Evolutionary conservation across 2,888 invertebrate genomes (phyloP).

Genomic region (Dusona sp.): DNA sequence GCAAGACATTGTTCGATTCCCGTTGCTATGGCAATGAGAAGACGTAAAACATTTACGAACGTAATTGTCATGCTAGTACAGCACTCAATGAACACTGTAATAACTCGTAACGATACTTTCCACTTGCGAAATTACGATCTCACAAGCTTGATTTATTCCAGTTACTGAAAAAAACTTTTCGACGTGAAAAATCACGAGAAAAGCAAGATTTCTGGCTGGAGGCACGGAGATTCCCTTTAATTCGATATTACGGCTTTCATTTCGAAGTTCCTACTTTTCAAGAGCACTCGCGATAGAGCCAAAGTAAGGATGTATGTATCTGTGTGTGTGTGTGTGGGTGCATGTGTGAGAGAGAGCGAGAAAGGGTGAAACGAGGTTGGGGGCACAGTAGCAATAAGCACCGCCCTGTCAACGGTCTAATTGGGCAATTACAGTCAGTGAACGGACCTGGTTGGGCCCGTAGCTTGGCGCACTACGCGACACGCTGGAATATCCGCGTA

Average conservation of each 20-base stretch:
- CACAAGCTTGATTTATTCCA: background rate
- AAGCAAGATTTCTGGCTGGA: conserved; percentile 26
- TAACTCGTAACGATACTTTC: background rate
- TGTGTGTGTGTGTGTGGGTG: background rate
- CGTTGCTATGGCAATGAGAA: background rate
- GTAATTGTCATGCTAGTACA: background rate
- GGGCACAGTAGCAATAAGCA: conserved; percentile 56
- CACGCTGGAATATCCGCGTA: conserved; percentile 69
- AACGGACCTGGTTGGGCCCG: conserved; percentile 51
- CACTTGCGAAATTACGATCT: background rate
- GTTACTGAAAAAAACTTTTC: conserved; percentile 1
- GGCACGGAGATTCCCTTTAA: background rate
- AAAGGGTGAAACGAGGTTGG: conserved; percentile 28
- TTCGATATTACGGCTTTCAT: conserved; percentile 34
- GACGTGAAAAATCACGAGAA: background rate
- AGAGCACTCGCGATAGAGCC: background rate
- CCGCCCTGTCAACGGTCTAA: conserved; percentile 63
- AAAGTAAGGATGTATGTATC: no score
- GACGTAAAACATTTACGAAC: background rate
- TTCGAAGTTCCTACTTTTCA: conserved; percentile 13
- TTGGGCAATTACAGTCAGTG: conserved; percentile 70
- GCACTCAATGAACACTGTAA: background rate
- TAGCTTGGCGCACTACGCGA: conserved; percentile 17
- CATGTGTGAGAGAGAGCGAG: conserved; percentile 20
- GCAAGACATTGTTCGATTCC: background rate